Evolutionary conservation across 2,888 invertebrate genomes (phyloP), one percentile per base, ranked within the genome.

Genomic region (Gonocerus acuteangulatus): DNA sequence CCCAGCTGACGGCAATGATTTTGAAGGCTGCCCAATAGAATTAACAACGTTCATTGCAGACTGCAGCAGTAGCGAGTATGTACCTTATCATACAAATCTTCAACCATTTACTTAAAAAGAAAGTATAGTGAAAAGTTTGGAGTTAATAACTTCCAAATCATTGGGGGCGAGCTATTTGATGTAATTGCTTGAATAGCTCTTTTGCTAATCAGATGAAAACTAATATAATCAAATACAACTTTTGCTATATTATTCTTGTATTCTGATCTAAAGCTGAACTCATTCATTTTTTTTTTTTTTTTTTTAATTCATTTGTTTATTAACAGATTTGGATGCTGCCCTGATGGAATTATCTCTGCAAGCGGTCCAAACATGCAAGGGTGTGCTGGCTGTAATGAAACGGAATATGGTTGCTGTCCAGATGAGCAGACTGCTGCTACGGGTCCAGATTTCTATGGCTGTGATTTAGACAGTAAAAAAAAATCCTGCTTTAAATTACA

Each of bases 241-340:
- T n/a, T n/a, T n/a, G n/a, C n/a, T n/a, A n/a, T n/a, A n/a, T n/a
- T n/a, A n/a, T n/a, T n/a, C n/a, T n/a, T n/a, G n/a, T n/a, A n/a
- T n/a, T n/a, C n/a, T n/a, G n/a, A n/a, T n/a, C n/a, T n/a, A n/a
- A n/a, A n/a, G n/a, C n/a, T n/a, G n/a, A n/a, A n/a, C n/a, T n/a
- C n/a, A n/a, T n/a, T n/a, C n/a, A n/a, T n/a, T n/a, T n/a, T n/a
- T n/a, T n/a, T n/a, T n/a, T n/a, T n/a, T n/a, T n/a, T n/a, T n/a
- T n/a, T n/a, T n/a, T n/a, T n/a, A n/a, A n/a, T n/a, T n/a, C n/a
- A n/a, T n/a, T n/a, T n/a, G n/a, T n/a, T n/a, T n/a, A n/a, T n/a
- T n/a, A n/a, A n/a, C n/a, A 74, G 80, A 48, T 84, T 81, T 69
- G 92, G 92, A 13, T 92, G 92, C 70, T 92, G 92, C 71, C 80